Percentiles rank a stretch among this genome's conserved stretches.
Conservation (phyloP, 2,797 vertebrate genomes). For the Pangasius larnaudii region DNA sequence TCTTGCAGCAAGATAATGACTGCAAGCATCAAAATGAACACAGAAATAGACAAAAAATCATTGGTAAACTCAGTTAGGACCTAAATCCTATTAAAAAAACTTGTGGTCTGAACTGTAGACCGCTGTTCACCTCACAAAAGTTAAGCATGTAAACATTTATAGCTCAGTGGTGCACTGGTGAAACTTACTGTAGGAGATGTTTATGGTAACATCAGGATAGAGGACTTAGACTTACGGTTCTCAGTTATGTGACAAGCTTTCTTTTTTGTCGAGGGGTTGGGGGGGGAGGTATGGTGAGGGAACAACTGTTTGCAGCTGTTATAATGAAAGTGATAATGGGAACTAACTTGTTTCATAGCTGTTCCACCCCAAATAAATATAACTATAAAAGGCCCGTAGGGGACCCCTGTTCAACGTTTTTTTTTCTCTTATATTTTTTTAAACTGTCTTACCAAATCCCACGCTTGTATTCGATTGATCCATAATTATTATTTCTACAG, state of each 20-base stretch:
- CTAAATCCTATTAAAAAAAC: conserved; percentile 16
- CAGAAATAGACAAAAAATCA: conserved; percentile 1
- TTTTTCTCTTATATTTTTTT: too few relatives aligned
- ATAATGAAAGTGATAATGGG: not conserved
- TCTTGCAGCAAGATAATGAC: conserved; percentile 6
- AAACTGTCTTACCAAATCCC: too few relatives aligned
- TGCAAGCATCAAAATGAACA: not conserved
- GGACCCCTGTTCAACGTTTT: too few relatives aligned
- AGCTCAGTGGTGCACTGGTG: too few relatives aligned
- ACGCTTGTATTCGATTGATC: too few relatives aligned
- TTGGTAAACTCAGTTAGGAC: not conserved
- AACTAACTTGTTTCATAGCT: not conserved
- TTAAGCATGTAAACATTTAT: not conserved
- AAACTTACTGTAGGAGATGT: not conserved
- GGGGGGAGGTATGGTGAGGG: not conserved
- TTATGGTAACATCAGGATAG: not conserved
- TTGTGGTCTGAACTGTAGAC: not conserved
- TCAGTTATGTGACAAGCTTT: not conserved
- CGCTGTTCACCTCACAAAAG: not conserved
- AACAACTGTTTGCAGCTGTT: not conserved
- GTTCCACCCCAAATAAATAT: not conserved
- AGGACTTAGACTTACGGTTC: not conserved
- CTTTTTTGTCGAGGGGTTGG: too few relatives aligned
- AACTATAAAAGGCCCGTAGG: not conserved
- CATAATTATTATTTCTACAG: too few relatives aligned